Base-by-base conservation (phyloP, 2,888 invertebrate species). In the Phorcus lineatus region DNA sequence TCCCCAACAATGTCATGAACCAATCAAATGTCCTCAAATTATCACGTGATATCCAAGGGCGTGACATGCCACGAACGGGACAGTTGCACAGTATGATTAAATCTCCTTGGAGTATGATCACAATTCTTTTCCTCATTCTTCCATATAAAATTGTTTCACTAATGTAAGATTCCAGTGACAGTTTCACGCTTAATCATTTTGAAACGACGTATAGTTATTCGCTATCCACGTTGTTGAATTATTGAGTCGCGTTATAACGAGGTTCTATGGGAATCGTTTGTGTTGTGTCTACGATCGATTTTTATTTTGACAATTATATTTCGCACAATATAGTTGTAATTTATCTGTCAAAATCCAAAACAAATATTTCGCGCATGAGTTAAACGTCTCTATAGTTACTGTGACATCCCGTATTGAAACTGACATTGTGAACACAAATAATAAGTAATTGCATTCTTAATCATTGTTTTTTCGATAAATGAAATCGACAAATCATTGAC, bases 1-100 rank as follows among this genome's bases (percentile, higher is more conserved):
- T 76, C 76, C 76, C 54, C 22, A 70, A 70, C 70, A 70, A 40
- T 70, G 70, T 70, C 70, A 70, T 31, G 17, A 70, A 31, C 70
- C 70, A 70, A 70, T 70, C 31, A 70, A n/a, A n/a, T n/a, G 6
- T 19, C 40, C 40, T 70, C 36, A 13, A 31, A 0, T n/a, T 31
- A 40, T 70, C 70, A 70, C 70, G 70, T 70, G 70, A 36, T 17
- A 13, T 11, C 31, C 40, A 31, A 70, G 70, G 70, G 70, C 70
- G 70, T 70, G 70, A 70, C 70, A 36, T 28, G 70, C 40, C 70
- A 70, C 36, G 28, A 70, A 70, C 70, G 40, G 70, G 36, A 62
- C 28, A 62, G 47, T 47, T 9, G 47, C 47, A 1, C 47, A 47
- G 47, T 13, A 13, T 47, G 47, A 47, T 47, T 47, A 47, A 6